A percentile compares a stretch with the other conserved stretches of the same genome.
Conservation (phyloP, 2,113 vertebrate genomes). For the Paraplagusia blochii region DNA sequence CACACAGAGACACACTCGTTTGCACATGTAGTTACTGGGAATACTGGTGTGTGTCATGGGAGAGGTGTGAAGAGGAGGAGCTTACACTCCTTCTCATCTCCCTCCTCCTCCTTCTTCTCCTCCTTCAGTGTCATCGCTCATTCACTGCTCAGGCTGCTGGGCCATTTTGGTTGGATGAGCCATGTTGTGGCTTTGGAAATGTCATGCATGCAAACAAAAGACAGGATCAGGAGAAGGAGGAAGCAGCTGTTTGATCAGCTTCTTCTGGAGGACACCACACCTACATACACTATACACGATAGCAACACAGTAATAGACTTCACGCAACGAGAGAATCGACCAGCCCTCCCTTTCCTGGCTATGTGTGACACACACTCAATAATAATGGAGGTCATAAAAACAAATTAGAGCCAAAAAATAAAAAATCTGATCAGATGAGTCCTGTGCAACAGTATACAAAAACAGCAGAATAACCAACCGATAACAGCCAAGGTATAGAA, state of each 20-base stretch:
- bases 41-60: constrained; percentile 18
- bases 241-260: constrained; percentile 1
- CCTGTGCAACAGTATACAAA: no score
- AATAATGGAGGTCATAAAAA: no score
- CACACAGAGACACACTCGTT: no score
- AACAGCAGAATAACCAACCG: no score
- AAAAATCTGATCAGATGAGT: no score
- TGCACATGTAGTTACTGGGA: constrained; percentile 27
- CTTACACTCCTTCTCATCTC: background rate
- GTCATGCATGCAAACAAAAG: constrained; percentile 39
- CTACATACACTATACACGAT: constrained; percentile 1
- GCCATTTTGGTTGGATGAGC: constrained; percentile 59
- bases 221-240: constrained; percentile 20
- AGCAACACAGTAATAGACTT: constrained; percentile 3
- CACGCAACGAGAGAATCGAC: constrained; percentile 44
- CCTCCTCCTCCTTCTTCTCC: no score
- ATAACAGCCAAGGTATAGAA: no score
- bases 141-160: constrained; percentile 56
- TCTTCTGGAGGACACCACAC: background rate
- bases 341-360: constrained; percentile 20
- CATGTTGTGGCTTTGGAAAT: constrained; percentile 43
- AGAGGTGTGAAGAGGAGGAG: constrained; percentile 42
- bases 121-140: constrained; percentile 50
- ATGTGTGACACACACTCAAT: constrained; percentile 22
- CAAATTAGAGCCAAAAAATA: no score